Evolutionary conservation across 2,888 invertebrate species (phyloP), one percentile per base, ranked within the genome.

Genomic region (Plagiodera versicolora): DNA sequence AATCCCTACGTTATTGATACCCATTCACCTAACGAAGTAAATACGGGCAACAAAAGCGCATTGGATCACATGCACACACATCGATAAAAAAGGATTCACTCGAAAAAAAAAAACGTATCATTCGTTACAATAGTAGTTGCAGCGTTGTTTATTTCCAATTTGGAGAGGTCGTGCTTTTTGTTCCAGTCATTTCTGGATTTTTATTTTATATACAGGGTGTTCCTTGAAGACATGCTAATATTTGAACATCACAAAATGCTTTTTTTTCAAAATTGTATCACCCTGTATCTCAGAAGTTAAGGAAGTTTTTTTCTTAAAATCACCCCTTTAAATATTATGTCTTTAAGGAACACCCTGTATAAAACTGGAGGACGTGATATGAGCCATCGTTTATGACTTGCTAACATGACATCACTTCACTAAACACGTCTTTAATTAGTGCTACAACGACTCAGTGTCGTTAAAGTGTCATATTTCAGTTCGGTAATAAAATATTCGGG

Each of bases 111-210:
- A 24, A 24, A 24, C 24, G 24, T 6, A 24, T 24, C 24, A 24
- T 24, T 24, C 24, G 24, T 24, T 24, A 49, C 54, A 60, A 44
- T 55, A 17, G 47, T 46, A 20, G 46, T 59, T 60, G 50, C 56
- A 51, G 46, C 49, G 45, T 39, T 60, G 60, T 56, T 60, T 51
- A 56, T 52, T 56, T 51, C 44, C 56, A 60, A 60, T 60, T 56
- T 56, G 35, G 19, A 32, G 20, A 24, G 24, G 24, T 6, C 48
- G 47, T 56, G 47, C 32, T 32, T 56, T 46, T 18, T 17, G 48
- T 56, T 56, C 51, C 19, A 35, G 19, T 24, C 39, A 39, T 50
- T 59, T 44, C 49, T 49, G 44, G 19, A 49, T 18, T 59, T 55
- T 49, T 28, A 24, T n/a, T 46, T 49, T 51, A 35, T 51, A 32